Conservation (phyloP, 2,113 vertebrate species). For the Misgurnus mizolepis region DNA sequence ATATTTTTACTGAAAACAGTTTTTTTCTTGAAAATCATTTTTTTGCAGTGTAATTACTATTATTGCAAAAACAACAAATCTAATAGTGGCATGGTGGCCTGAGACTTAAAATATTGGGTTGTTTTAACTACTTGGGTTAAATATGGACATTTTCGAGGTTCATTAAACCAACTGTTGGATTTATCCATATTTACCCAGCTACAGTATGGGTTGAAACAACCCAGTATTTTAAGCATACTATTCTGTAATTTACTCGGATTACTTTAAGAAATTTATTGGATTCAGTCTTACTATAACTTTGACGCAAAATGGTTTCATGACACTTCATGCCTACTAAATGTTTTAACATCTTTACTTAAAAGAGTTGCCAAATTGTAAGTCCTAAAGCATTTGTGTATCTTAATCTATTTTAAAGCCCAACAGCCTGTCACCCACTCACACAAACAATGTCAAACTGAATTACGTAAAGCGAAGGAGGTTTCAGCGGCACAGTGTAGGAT, state of each 20-base stretch:
- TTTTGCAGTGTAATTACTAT: no score
- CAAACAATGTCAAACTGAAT: slow-evolving; percentile 43
- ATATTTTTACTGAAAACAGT: no score
- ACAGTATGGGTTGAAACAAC: no score
- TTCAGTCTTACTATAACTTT: neutral
- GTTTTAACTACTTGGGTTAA: no score
- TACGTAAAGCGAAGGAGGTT: slow-evolving; percentile 44
- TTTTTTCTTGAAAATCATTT: no score
- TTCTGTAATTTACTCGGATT: slow-evolving; percentile 30
- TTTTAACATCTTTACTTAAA: neutral
- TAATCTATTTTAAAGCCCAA: slow-evolving; percentile 49
- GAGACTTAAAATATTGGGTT: no score
- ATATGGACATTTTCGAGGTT: no score
- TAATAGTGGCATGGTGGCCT: no score
- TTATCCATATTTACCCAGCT: no score
- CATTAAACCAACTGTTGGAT: no score
- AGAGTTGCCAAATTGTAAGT: neutral
- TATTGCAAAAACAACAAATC: no score
- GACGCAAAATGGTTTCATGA: neutral
- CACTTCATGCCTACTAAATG: neutral
- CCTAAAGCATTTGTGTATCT: neutral
- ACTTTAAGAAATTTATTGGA: neutral
- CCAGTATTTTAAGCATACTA: no score
- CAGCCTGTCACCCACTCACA: slow-evolving; percentile 45
- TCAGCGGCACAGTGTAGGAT: slow-evolving; percentile 36